Evolutionary conservation across 2,797 vertebrate species (phyloP), one percentile per base, ranked within the genome.

Genomic region (Leptoclinus maculatus): DNA sequence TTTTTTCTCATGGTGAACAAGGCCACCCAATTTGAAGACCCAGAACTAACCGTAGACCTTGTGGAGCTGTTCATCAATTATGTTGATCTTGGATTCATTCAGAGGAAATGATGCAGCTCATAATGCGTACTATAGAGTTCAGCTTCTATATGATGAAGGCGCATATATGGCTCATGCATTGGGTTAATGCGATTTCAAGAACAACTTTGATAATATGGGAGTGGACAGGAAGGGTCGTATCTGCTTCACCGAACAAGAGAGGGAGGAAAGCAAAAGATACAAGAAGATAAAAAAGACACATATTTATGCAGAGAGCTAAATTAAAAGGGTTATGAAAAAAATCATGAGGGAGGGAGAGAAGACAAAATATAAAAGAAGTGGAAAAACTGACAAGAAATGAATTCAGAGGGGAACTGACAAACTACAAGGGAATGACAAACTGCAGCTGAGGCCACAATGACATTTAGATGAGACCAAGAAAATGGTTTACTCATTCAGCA

Each of bases 401-500:
- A 67, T 85, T 84, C 23, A 77, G 73, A 60, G 68, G 49, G 57
- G 83, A 8, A 2, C 53, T 76, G 23, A 32, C 51, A 39, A 62
- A 62, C 49, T 83, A 47, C 53, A 71, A 60, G 11, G 4, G 32
- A 60, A 78, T 84, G 80, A 75, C 76, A 89, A 82, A 91, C 67
- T 79, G 71, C 7, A 13, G 66, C 82, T 59, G 57, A 79, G 83
- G 80, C 82, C 86, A 39, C 87, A 78, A 41, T 51, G 84, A 84
- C 83, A 83, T 87, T 91, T 86, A 83, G 63, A 85, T 69, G 82
- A 83, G 71, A 64, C 67, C 57, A 36, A 23, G 75, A 79, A 90
- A 89, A 89, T 73, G 69, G 66, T 90, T 90, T 82, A 74, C 58
- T 82, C 84, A 70, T 89, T 82, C 63, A 76, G 13, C 57, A 4